These are phyloP conservation scores for Parelbella ahira DNA, from an alignment of 2,888 invertebrate genomes.

Conservation along the genomic window DNA sequence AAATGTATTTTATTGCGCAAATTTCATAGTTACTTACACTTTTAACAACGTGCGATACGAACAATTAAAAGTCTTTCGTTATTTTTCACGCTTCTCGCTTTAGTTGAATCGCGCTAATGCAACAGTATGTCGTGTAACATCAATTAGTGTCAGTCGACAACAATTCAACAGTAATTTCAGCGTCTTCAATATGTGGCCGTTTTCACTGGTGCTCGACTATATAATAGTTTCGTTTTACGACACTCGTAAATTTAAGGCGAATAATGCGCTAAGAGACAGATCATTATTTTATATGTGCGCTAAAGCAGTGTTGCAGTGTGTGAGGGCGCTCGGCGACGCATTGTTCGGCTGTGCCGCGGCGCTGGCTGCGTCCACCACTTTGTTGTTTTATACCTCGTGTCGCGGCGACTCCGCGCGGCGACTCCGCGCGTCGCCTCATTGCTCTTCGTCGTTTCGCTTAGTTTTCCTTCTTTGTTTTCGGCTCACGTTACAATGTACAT, in stretches of 20 bases:
- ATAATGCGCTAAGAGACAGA: constrained; percentile 56
- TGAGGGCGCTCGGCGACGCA: constrained; percentile 57
- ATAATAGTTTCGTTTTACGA: constrained; percentile 39
- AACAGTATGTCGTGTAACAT: constrained; percentile 4
- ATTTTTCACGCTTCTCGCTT: not conserved
- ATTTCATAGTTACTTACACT: no score
- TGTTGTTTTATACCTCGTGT: constrained; percentile 78
- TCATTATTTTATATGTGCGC: constrained; percentile 67
- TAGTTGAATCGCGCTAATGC: constrained; percentile 2
- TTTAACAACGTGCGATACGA: no score
- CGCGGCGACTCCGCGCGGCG: constrained; percentile 72
- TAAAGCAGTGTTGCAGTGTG: constrained; percentile 59
- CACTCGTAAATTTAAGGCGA: constrained; percentile 43
- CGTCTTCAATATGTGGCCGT: constrained; percentile 22
- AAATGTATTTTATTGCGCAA: not conserved
- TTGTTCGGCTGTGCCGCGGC: constrained; percentile 66
- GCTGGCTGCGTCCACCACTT: constrained; percentile 74
- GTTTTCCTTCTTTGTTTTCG: constrained; percentile 73
- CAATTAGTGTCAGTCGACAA: constrained; percentile 12
- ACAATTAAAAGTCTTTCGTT: not conserved
- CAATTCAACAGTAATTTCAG: constrained; percentile 46
- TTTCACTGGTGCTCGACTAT: constrained; percentile 12
- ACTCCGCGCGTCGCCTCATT: constrained; percentile 78
- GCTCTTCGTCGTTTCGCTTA: constrained; percentile 74
- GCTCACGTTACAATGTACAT: constrained; percentile 74